Evolutionary conservation across 2,797 vertebrate genomes (phyloP), one percentile per base, ranked within the genome.

Genomic region (Merluccius polli): DNA sequence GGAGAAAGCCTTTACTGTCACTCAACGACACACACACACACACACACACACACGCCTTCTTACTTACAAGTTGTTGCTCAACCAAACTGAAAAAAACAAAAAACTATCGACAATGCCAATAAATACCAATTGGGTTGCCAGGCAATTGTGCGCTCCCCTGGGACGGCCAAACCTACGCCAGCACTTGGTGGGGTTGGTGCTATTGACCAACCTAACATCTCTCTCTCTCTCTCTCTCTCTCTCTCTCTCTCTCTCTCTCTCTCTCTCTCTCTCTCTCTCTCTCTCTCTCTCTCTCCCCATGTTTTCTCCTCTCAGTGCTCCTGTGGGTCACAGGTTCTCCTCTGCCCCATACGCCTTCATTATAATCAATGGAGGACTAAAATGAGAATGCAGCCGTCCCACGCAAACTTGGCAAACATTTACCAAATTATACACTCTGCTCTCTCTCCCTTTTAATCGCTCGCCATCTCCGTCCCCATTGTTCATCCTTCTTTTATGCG

Each of bases 111-210:
- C 33, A 35, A 21, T 70, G 24, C 30, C 72, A 67, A n/a, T n/a
- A 74, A 48, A 69, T 59, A 78, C 71, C n/a, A 52, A 52, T 52
- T 77, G 71, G 77, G 48, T 31, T 78, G 73, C 78, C 69, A 77
- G 73, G 68, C 71, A 76, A 27, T 32, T 0, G 73, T 21, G 52
- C 1, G 18, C 76, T 76, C 41, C 71, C 15, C 21, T 0, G 71
- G 35, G 79, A 77, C 0, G 0, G 74, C 48, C 67, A 74, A 77
- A 77, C 74, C 75, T 15, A 44, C 11, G 9, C 32, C 24, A 68
- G 31, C 2, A 52, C 48, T 67, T 24, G 35, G 30, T 21, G 72
- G 21, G n/a, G n/a, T n/a, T 72, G 41, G 30, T 24, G 72, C 15
- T 70, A 72, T 69, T 5, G 31, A 70, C 63, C 65, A 70, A 52